Evolutionary conservation across 2,797 vertebrate species (phyloP).

Genomic region (Acanthiza pusilla): DNA sequence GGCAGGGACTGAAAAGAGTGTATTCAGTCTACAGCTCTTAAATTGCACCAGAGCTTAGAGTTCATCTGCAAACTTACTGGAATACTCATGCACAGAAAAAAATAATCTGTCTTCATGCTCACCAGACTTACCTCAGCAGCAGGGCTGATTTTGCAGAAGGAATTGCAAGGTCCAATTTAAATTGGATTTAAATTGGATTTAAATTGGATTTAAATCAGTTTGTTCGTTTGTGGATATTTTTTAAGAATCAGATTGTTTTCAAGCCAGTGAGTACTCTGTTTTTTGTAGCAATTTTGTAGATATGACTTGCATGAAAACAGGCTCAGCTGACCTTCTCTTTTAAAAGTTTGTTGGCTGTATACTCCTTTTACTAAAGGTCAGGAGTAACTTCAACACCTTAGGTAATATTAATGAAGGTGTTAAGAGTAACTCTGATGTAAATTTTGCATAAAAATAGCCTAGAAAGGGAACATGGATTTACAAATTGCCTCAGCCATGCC

Average conservation of each 20-base stretch:
- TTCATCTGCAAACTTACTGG: slow-evolving; percentile 6
- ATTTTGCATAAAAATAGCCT: background rate
- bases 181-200: no score
- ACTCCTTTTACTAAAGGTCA: background rate
- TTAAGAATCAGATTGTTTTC: background rate
- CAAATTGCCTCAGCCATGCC: background rate
- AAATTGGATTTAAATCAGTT: no score
- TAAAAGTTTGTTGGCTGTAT: background rate
- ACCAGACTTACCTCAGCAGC: background rate
- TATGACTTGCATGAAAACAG: background rate
- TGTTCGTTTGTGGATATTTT: background rate
- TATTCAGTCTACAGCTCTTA: background rate
- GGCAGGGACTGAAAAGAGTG: background rate
- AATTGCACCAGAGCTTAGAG: background rate
- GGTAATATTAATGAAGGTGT: background rate
- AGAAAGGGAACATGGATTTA: background rate
- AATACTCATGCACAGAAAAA: slow-evolving; percentile 10
- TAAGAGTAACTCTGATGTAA: background rate
- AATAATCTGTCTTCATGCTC: background rate
- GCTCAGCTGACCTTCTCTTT: background rate
- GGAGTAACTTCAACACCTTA: background rate
- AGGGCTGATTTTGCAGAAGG: background rate
- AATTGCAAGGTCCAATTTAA: background rate
- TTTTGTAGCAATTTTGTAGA: background rate
- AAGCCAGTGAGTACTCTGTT: background rate